phyloP scores from a whole-genome alignment of 2,888 invertebrate genomes.

The Eupithecia vulgata region DNA sequence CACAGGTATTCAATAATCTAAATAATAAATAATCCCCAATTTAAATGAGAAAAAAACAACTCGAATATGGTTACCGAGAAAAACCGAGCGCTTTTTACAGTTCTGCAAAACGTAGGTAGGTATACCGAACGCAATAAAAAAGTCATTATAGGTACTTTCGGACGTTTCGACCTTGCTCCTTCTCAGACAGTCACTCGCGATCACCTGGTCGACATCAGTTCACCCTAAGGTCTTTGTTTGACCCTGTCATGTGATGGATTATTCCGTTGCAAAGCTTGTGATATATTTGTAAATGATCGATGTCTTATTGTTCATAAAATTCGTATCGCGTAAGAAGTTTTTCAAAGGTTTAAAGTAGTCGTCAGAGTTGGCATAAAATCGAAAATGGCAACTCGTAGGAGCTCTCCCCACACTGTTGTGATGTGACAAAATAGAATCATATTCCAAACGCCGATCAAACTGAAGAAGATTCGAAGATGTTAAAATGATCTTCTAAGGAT shows the following conservation, averaged over 20 bases:
- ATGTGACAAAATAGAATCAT: background rate
- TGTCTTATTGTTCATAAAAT: background rate
- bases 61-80: background rate
- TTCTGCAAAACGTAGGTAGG: slow-evolving; percentile 33
- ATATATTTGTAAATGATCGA: background rate
- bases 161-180: slow-evolving; percentile 61
- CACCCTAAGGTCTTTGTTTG: slow-evolving; percentile 49
- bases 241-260: slow-evolving; percentile 47
- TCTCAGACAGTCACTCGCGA: slow-evolving; percentile 52
- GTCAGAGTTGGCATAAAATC: background rate
- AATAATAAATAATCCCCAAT: background rate
- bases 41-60: background rate
- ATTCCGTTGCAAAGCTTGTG: slow-evolving; percentile 38
- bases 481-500: background rate
- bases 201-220: slow-evolving; percentile 34
- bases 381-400: background rate
- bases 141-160: slow-evolving; percentile 63
- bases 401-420: background rate
- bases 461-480: background rate
- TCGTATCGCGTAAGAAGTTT: background rate
- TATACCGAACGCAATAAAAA: slow-evolving; percentile 60
- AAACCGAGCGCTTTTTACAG: slow-evolving; percentile 31
- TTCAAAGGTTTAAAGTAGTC: background rate
- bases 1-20: background rate
- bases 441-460: background rate